Base-by-base conservation (phyloP, 2,113 vertebrate species). In the Rhinogobius similis region DNA sequence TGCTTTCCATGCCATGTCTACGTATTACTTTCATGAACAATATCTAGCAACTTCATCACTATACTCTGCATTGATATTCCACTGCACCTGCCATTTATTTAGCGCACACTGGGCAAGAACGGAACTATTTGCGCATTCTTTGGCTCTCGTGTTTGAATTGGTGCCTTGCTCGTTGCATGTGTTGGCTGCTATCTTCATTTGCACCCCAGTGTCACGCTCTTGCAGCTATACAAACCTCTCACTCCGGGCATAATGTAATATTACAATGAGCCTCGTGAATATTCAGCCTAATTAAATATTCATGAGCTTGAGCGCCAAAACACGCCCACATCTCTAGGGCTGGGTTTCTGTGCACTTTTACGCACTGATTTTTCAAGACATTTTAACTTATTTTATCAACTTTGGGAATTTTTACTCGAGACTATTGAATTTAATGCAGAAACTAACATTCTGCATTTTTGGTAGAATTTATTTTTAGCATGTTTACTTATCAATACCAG, bases 241-340 rank as follows among this genome's bases (percentile, higher is more conserved):
- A 21, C 16, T 16, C 21, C 9, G 0, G 3, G 1, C 1, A 65
- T 83, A 75, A 72, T 81, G 46, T 74, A 77, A 84, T 86, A 75
- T 79, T 2, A 13, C 32, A 70, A 1, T 67, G n/a, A 12, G 20
- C 26, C 5, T 0, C 43, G 0, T 13, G 6, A 67, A 89, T 87
- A 87, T 87, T 83, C 65, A 81, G 12, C 1, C 0, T 62, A 32
- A 63, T 84, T 75, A 69, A 82, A 81, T 72, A 89, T 84, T 77
- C 64, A 83, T 56, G 38, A 75, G 27, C 1, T 16, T 0, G 24
- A 36, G 18, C 0, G 69, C 64, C 26, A 61, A 61, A 61, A 61
- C 58, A 61, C 87, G 70, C 77, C 77, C 79, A 44, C 76, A 1
- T 21, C 46, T n/a, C 5, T 1, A 62, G 72, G 78, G 18, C 10